Conservation (phyloP, 2,888 invertebrate genomes). For the Drosophila macrothrix region DNA sequence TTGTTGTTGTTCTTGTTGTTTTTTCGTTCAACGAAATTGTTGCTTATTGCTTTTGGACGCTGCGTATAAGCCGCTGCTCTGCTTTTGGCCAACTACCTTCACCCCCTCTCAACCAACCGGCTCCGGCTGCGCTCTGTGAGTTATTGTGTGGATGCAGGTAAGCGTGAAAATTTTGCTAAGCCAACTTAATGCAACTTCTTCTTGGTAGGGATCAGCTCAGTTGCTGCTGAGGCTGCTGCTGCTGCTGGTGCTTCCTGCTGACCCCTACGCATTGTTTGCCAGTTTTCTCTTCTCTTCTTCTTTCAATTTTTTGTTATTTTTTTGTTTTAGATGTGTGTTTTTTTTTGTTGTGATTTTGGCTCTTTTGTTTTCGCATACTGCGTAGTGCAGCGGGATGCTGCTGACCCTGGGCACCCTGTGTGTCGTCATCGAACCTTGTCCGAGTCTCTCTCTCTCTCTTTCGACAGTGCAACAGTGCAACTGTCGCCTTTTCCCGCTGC, state of each 20-base stretch:
- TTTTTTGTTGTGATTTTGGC: slow-evolving; percentile 1
- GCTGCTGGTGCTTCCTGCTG: slow-evolving; percentile 37
- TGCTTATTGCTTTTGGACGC: slow-evolving; percentile 76
- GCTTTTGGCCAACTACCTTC: slow-evolving; percentile 8
- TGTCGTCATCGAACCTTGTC: slow-evolving; percentile 21
- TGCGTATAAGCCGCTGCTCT: slow-evolving; percentile 45
- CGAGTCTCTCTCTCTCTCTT: slow-evolving; percentile 4
- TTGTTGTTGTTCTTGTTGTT: slow-evolving; percentile 19
- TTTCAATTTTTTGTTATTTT: neutral
- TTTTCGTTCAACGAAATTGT: slow-evolving; percentile 68
- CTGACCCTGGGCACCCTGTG: slow-evolving; percentile 33
- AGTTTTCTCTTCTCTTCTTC: slow-evolving; percentile 18
- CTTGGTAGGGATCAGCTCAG: slow-evolving; percentile 19
- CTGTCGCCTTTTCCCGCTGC: slow-evolving; percentile 38
- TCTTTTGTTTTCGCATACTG: slow-evolving; percentile 38
- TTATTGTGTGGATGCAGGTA: slow-evolving; percentile 66
- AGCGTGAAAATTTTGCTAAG: slow-evolving; percentile 81
- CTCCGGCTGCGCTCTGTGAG: slow-evolving; percentile 10
- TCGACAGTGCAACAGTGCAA: neutral
- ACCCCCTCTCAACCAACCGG: no score
- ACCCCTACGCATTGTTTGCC: slow-evolving; percentile 64
- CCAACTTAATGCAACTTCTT: slow-evolving; percentile 78
- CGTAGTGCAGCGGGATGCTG: slow-evolving; percentile 22
- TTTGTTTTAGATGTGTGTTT: neutral
- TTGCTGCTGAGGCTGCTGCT: slow-evolving; percentile 8